Evolutionary conservation across 2,888 invertebrate species (phyloP).

Genomic region (Harpagoxenus sublaevis): DNA sequence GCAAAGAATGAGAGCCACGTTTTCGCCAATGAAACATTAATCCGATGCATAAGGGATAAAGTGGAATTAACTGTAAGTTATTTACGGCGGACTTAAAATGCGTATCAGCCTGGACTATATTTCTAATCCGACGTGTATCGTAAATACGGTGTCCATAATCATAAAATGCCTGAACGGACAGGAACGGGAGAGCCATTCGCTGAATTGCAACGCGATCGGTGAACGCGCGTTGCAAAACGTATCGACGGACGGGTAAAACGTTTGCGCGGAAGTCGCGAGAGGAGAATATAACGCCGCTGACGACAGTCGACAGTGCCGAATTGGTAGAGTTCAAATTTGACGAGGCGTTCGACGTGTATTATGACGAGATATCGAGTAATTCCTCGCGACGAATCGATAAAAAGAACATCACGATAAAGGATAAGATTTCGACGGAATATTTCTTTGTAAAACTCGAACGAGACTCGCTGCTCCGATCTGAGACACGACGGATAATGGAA

Average conservation of each 20-base stretch:
- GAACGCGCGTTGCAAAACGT: not conserved
- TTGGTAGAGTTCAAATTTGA: conserved; percentile 6
- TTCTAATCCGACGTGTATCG: conserved; percentile 44
- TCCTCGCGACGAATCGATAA: not conserved
- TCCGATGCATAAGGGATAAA: not conserved
- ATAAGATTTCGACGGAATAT: conserved; percentile 46
- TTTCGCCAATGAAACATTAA: conserved; percentile 6
- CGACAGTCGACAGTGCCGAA: not conserved
- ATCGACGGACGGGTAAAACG: not conserved
- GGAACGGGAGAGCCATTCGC: conserved; percentile 42
- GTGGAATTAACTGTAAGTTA: conserved; percentile 24
- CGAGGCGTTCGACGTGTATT: not conserved
- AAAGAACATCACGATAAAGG: not conserved
- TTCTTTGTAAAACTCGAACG: conserved; percentile 23
- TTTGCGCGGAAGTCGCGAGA: not conserved
- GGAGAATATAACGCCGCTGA: not conserved
- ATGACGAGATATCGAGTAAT: not conserved
- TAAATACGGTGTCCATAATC: conserved; percentile 55
- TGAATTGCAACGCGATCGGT: conserved; percentile 43
- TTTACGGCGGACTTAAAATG: conserved; percentile 43
- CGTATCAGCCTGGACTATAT: conserved; percentile 33
- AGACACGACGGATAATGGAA: conserved; percentile 56
- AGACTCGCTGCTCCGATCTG: conserved; percentile 44
- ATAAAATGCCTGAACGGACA: conserved; percentile 49
- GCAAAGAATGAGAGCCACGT: not conserved